Evolutionary conservation across 2,113 vertebrate genomes (phyloP).

Genomic region (Halichoerus grypus): DNA sequence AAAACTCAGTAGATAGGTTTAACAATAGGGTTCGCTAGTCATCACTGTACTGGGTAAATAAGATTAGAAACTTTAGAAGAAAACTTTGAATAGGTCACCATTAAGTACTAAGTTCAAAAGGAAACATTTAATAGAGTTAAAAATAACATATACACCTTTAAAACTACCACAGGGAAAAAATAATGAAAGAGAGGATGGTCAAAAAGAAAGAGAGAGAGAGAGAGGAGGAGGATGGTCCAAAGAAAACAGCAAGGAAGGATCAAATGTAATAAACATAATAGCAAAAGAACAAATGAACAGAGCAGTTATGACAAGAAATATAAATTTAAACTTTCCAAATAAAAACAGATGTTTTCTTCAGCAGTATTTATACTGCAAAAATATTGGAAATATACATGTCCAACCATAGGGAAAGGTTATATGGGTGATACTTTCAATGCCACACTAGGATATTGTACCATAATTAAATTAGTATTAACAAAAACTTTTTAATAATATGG

Average conservation of each 20-base stretch:
- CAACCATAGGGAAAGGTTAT: constrained; percentile 19
- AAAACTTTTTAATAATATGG: neutral
- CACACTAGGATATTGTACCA: neutral
- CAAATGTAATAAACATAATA: constrained; percentile 65
- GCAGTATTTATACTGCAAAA: constrained; percentile 43
- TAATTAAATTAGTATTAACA: constrained; percentile 35
- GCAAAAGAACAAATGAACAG: constrained; percentile 53
- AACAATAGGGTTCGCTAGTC: neutral
- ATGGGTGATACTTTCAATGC: constrained; percentile 12
- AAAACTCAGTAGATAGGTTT: neutral
- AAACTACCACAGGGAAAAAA: constrained; percentile 20
- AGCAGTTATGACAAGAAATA: constrained; percentile 60
- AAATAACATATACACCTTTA: constrained; percentile 13
- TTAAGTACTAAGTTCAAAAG: constrained; percentile 59
- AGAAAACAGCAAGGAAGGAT: constrained; percentile 62
- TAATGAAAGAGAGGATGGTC: constrained; percentile 20
- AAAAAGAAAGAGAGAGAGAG: constrained; percentile 54
- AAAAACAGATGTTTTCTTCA: constrained; percentile 72
- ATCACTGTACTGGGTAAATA: neutral
- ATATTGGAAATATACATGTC: constrained; percentile 46
- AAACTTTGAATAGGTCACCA: neutral
- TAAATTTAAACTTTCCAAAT: constrained; percentile 66
- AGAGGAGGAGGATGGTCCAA: constrained; percentile 12
- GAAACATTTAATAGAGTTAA: constrained; percentile 44
- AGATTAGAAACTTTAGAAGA: constrained; percentile 7